Evolutionary conservation across 1,140 invertebrate species (phyloP), one percentile per base, ranked within the genome.

Genomic region (Nasonia longicornis): DNA sequence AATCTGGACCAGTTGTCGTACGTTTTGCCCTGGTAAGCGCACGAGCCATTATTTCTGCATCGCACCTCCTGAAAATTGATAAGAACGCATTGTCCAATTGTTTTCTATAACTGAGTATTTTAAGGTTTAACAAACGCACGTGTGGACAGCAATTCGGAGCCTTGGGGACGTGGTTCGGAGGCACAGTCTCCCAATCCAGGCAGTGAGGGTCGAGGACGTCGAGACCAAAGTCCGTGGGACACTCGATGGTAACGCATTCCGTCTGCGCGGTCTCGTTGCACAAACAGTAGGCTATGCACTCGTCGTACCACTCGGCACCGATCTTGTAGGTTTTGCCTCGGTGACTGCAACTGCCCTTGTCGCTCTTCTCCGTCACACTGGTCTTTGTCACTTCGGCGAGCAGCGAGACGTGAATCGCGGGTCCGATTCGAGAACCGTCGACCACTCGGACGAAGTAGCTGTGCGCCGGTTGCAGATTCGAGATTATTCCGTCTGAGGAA

Each of bases 181-280:
- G 95, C 20, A 94, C 94, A 0, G 94, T 94, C 84, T 96, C 96
- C 97, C 97, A 98, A 82, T 95, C 93, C 0, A 97, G 87, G 87
- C 97, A 98, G 69, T 94, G 92, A 1, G 95, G 94, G 86, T 96
- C 95, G n/a, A 96, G 86, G 2, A 96, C 92, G 85, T 97, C 96
- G 16, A 97, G 89, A 1, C 95, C 96, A 83, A 96, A 96, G 83
- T 95, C 95, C 0, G 94, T 94, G 0, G 96, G 96, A 86, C 96
- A 97, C 79, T 96, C 93, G 14, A 97, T 92, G 42, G 94, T 94
- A 6, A 94, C 92, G 87, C 97, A 98, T 77, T 95, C 93, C 1
- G 77, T 74, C 48, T 89, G 85, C 1, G 86, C 87, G 20, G 80
- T 82, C 8, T 92, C 89, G n/a, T 89, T 90, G 84, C 96, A 97